phyloP scores from a whole-genome alignment of 1,140 invertebrate species.

The Drosophila eugracilis region DNA sequence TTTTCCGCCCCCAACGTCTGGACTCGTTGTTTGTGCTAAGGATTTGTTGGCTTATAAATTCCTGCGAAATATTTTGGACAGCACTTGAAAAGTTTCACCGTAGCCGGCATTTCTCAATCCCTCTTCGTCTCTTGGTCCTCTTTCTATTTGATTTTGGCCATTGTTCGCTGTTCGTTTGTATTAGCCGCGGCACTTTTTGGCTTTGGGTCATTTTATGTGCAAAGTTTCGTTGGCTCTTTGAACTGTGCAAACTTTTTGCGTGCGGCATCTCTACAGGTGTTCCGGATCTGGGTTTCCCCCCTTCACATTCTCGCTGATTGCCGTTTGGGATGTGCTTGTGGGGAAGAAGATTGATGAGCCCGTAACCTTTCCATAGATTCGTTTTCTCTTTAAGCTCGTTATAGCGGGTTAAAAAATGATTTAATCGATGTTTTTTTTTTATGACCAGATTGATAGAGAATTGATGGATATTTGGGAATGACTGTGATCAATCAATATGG shows the following conservation, averaged over 20 bases:
- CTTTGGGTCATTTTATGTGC: conserved; percentile 74
- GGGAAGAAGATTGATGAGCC: conserved; percentile 70
- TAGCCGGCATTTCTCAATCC: conserved; percentile 18
- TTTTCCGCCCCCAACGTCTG: conserved; percentile 16
- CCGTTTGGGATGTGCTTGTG: conserved; percentile 20
- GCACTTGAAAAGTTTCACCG: conserved; percentile 74
- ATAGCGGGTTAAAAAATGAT: conserved; percentile 40
- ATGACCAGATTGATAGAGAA: conserved; percentile 7
- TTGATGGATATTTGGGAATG: conserved; percentile 47
- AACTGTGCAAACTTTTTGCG: conserved; percentile 61
- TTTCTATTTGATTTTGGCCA: conserved; percentile 43
- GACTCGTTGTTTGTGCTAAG: conserved; percentile 36
- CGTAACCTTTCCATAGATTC: conserved; percentile 11
- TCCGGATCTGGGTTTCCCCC: conserved; percentile 18
- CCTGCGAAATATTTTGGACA: conserved; percentile 76
- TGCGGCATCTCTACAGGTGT: conserved; percentile 72
- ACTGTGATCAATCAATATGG: conserved; percentile 45
- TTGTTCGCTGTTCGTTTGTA: conserved; percentile 64
- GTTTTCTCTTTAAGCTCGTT: conserved; percentile 29
- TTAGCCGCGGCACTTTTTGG: conserved; percentile 69
- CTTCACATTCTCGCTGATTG: conserved; percentile 34
- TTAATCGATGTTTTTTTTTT: conserved; percentile 15
- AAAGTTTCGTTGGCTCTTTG: conserved; percentile 67
- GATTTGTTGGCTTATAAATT: conserved; percentile 81
- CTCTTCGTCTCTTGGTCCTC: not conserved